A percentile compares a stretch with the other conserved stretches of the same genome.
These are phyloP conservation scores for Fukomys damarensis DNA, from an alignment of 2,113 vertebrate species.

Conservation along the genomic window DNA sequence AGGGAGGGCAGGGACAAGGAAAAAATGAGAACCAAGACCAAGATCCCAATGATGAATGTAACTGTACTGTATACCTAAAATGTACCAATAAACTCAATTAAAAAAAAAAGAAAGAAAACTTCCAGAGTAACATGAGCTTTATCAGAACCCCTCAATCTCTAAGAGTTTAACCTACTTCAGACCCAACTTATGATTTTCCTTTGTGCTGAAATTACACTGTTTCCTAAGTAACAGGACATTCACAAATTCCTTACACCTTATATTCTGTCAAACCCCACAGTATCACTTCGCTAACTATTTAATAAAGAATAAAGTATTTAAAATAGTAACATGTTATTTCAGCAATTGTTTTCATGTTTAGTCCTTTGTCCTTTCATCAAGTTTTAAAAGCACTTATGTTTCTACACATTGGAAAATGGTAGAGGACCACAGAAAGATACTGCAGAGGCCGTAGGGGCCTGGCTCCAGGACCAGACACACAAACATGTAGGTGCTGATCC, in stretches of 20 bases:
- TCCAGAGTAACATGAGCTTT: background rate
- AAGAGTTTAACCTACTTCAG: background rate
- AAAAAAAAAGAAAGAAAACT: background rate
- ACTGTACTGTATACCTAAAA: no score
- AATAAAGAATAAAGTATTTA: background rate
- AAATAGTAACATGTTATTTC: slow-evolving; percentile 30
- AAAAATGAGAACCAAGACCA: no score
- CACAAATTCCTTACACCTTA: background rate
- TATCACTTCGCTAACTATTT: background rate
- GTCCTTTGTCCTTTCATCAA: background rate
- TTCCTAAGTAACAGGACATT: background rate
- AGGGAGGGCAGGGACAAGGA: no score
- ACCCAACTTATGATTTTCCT: background rate
- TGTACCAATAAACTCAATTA: no score
- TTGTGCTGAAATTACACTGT: background rate
- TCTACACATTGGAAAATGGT: background rate
- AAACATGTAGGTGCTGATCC: background rate
- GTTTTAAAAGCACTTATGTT: background rate
- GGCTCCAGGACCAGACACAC: background rate
- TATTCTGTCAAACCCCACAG: background rate
- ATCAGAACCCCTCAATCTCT: background rate
- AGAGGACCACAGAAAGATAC: background rate
- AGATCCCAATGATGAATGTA: no score
- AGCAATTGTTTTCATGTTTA: background rate
- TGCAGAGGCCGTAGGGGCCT: background rate